These are phyloP conservation scores for Oreohelix idahoensis DNA, from an alignment of 1,140 invertebrate species.

Conservation along the genomic window DNA sequence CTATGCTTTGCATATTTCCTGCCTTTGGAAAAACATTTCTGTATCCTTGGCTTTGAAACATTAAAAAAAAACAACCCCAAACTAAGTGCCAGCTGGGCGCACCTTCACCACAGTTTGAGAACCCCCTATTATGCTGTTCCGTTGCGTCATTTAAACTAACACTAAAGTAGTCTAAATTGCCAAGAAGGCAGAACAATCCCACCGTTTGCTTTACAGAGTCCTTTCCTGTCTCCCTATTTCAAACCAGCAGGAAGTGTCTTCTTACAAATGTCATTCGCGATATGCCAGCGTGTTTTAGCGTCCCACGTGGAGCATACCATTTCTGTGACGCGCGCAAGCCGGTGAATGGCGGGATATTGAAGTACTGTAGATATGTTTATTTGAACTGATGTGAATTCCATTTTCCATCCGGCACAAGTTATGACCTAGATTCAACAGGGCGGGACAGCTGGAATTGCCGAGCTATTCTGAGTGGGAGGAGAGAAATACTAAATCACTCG, in stretches of 20 bases:
- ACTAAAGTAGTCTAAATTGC: neutral
- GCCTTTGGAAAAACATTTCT: too few relatives aligned
- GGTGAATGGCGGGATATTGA: neutral
- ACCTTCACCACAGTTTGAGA: neutral
- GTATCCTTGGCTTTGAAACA: too few relatives aligned
- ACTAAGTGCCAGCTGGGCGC: too few relatives aligned
- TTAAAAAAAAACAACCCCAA: too few relatives aligned
- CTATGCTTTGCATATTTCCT: too few relatives aligned
- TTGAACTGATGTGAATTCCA: too few relatives aligned
- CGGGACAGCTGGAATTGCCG: too few relatives aligned
- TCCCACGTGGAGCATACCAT: neutral
- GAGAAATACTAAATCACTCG: too few relatives aligned
- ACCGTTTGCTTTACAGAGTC: neutral
- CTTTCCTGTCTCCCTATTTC: neutral
- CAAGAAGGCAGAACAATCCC: neutral
- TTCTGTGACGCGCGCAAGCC: neutral
- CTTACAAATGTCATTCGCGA: neutral
- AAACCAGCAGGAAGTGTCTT: neutral
- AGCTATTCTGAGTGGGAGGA: too few relatives aligned
- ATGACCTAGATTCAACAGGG: too few relatives aligned
- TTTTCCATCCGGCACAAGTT: too few relatives aligned
- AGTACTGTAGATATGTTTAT: neutral
- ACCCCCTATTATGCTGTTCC: neutral
- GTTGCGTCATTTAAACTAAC: neutral
- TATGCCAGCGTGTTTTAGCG: neutral